Conservation (phyloP, 2,797 vertebrate species). For the Phylloscopus collybita region DNA sequence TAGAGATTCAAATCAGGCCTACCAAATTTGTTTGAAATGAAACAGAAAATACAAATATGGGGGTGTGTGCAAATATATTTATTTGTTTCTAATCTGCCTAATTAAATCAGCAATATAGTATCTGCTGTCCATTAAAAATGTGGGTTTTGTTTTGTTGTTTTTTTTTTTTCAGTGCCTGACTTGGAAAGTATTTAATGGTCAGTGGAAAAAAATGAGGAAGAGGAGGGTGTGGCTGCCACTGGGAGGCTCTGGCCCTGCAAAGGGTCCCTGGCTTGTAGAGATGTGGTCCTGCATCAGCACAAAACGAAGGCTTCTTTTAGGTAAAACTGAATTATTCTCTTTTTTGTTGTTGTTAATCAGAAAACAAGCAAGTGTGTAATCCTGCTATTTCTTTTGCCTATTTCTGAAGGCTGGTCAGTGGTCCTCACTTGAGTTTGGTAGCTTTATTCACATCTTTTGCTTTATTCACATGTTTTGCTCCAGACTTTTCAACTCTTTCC, state of each 20-base stretch:
- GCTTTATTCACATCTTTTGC: neutral
- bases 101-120: neutral
- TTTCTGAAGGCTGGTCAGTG: neutral
- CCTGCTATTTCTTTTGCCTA: neutral
- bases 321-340: neutral
- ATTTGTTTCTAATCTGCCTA: neutral
- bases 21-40: neutral
- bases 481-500: neutral
- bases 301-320: neutral
- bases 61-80: neutral
- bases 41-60: neutral
- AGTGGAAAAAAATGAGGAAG: slow-evolving; percentile 47
- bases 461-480: neutral
- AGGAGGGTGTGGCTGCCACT: slow-evolving; percentile 8
- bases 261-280: neutral
- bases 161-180: neutral
- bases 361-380: neutral
- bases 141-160: neutral
- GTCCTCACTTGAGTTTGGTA: neutral
- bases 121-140: slow-evolving; percentile 13
- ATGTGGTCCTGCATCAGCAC: neutral
- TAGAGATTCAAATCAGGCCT: neutral
- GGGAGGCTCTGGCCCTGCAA: neutral
- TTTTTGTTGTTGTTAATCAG: neutral
- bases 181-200: slow-evolving; percentile 14